These are phyloP conservation scores for Orbicella faveolata DNA, from an alignment of 64 coral and sea anemone species.

Conservation along the genomic window DNA sequence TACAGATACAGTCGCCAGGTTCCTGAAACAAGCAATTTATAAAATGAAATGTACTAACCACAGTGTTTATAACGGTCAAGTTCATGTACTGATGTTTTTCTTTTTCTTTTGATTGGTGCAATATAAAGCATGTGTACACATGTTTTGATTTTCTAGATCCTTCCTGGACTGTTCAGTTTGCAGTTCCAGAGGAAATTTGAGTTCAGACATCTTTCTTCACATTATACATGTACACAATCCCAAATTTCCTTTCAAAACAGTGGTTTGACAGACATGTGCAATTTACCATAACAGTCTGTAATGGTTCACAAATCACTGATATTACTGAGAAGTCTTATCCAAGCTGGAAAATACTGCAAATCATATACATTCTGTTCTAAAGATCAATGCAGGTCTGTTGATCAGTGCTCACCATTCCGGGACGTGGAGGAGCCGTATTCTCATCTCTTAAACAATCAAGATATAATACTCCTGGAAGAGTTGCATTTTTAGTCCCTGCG, in stretches of 20 bases:
- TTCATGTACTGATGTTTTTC: not conserved
- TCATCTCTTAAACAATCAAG: conserved; percentile 82
- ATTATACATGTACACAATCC: not conserved
- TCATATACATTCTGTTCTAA: no score
- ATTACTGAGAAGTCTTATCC: no score
- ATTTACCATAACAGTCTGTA: no score
- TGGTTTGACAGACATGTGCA: no score
- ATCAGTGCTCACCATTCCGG: conserved; percentile 10
- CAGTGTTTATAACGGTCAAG: no score
- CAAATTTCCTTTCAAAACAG: not conserved
- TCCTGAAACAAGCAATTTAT: conserved; percentile 18
- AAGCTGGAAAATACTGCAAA: no score
- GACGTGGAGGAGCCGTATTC: conserved; percentile 4
- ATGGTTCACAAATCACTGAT: no score
- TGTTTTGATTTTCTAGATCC: not conserved
- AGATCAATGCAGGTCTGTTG: not conserved
- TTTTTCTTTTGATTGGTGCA: no score
- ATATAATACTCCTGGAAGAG: conserved; percentile 58
- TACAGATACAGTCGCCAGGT: conserved; percentile 85
- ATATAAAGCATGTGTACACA: not conserved
- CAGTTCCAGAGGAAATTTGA: not conserved
- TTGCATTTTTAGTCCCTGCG: conserved; percentile 58
- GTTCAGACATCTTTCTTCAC: not conserved
- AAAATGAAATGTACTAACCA: not conserved
- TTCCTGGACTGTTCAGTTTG: no score